Evolutionary conservation across 2,113 vertebrate species (phyloP), one percentile per base, ranked within the genome.

Genomic region (Siphamia tubifer): DNA sequence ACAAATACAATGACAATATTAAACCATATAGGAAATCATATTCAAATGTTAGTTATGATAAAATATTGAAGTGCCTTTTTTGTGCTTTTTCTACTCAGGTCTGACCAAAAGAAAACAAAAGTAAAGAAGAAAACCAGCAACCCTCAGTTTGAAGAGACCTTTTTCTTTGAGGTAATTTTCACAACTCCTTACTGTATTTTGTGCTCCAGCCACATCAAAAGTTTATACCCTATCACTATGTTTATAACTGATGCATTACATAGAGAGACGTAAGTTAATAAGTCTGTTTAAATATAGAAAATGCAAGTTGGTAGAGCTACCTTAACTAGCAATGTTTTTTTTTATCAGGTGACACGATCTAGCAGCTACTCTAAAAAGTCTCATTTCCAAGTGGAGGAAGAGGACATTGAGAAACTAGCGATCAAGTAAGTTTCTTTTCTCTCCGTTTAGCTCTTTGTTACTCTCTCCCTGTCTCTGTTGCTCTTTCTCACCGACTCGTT

Each of bases 111-210:
- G 95, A 99, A 97, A 93, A 99, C 96, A 8, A 99, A 99, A 90
- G 96, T 99, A 77, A 99, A 99, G 94, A 99, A 99, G 95, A 99
- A 99, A 95, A 99, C 97, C 70, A 99, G 96, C 87, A 96, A 98
- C 78, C 98, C 98, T 17, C 94, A 95, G 67, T 99, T 99, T 86
- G 98, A 98, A 16, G 98, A 99, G 92, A 96, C 93, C 2, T 96
- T 99, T 92, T 94, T 94, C 88, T 99, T 99, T 90, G 96, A 99
- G 96, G 97, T 96, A 93, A 85, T 13, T 48, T 27, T 1, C 15
- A 6, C 19, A 12, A 4, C 13, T 10, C 1, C 10, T 34, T 4
- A n/a, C n/a, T n/a, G n/a, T n/a, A 19, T 38, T 35, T 35, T 24
- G 3, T 13, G 47, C 17, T 48, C 3, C 9, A 8, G 6, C 15